Percentiles rank a stretch among this genome's conserved stretches.
Conservation (phyloP, 2,888 invertebrate species). For the Chloroclysta siterata region DNA sequence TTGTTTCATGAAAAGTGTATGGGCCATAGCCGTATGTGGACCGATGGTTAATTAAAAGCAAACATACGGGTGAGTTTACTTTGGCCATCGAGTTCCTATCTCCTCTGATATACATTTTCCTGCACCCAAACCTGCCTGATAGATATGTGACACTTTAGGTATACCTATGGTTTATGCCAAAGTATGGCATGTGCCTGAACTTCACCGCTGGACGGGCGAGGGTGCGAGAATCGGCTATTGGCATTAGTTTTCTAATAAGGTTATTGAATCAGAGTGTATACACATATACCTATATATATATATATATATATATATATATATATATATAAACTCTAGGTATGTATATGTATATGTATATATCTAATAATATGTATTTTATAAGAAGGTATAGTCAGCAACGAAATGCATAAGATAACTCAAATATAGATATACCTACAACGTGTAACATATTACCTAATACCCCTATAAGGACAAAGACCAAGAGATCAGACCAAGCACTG, state of each 20-base stretch:
- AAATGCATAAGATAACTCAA: no score
- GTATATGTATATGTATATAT: no score
- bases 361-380: no score
- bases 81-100: conserved; percentile 60
- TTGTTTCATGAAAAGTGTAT: conserved; percentile 80
- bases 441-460: no score
- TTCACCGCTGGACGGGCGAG: neutral
- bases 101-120: conserved; percentile 51
- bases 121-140: conserved; percentile 30
- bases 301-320: no score
- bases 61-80: conserved; percentile 71
- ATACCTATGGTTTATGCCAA: neutral
- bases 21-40: conserved; percentile 69
- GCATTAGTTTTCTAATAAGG: neutral
- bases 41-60: conserved; percentile 81
- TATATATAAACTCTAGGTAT: no score
- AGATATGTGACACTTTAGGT: conserved; percentile 6
- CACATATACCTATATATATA: no score
- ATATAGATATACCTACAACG: no score
- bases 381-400: no score
- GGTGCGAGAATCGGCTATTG: neutral
- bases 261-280: neutral
- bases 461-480: no score
- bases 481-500: no score
- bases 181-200: no score